Evolutionary conservation across 1,140 invertebrate species (phyloP).

Genomic region (Zaprionus nigranus): DNA sequence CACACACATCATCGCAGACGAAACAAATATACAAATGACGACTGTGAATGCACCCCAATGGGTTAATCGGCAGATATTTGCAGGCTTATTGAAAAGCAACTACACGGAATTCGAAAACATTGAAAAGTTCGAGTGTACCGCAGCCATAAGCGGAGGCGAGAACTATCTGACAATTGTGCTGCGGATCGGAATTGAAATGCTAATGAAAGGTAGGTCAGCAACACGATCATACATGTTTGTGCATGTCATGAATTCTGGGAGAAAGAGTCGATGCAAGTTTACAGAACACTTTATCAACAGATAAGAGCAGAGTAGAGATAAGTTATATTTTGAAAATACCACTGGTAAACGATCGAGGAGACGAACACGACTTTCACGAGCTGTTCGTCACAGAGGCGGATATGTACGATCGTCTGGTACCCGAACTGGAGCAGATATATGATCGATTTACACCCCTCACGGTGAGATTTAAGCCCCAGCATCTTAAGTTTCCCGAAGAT

Average conservation of each 20-base stretch:
- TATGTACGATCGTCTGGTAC: constrained; percentile 67
- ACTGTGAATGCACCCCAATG: constrained; percentile 66
- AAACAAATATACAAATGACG: constrained; percentile 33
- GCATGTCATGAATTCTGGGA: not conserved
- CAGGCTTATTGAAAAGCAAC: constrained; percentile 77
- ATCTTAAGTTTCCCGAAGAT: constrained; percentile 50
- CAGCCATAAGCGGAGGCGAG: constrained; percentile 65
- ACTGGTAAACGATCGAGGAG: constrained; percentile 46
- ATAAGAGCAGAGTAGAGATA: constrained; percentile 43
- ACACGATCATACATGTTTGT: not conserved
- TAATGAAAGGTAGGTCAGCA: constrained; percentile 57
- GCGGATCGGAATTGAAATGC: constrained; percentile 57
- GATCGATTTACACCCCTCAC: constrained; percentile 53
- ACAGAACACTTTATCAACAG: constrained; percentile 31
- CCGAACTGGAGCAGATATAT: constrained; percentile 59
- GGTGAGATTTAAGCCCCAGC: constrained; percentile 58
- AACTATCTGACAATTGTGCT: constrained; percentile 73
- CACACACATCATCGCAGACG: constrained; percentile 10
- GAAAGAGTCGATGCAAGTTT: not conserved
- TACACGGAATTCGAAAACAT: constrained; percentile 71
- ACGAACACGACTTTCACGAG: constrained; percentile 59
- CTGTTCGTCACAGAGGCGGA: constrained; percentile 57
- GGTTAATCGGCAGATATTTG: constrained; percentile 84
- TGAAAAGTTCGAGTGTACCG: constrained; percentile 38
- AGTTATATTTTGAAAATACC: constrained; percentile 72